Evolutionary conservation across 2,888 invertebrate species (phyloP).

Genomic region (Antheraea yamamai): DNA sequence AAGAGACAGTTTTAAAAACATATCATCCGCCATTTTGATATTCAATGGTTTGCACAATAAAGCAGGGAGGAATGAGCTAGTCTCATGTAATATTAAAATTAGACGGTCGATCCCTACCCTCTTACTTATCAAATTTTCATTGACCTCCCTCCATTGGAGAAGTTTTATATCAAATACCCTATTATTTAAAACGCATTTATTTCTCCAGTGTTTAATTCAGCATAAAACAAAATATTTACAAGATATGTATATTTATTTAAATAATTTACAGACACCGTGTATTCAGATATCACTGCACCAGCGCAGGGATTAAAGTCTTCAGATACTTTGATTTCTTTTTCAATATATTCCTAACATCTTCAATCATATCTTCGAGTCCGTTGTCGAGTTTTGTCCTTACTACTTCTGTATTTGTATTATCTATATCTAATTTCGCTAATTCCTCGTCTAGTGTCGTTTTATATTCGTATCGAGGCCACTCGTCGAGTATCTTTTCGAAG

Average conservation of each 20-base stretch:
- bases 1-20: too few relatives aligned
- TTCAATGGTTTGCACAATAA: too few relatives aligned
- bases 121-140: background rate
- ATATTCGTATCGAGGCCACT: slow-evolving; percentile 63
- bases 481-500: slow-evolving; percentile 68
- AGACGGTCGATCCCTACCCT: too few relatives aligned
- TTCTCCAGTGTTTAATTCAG: background rate
- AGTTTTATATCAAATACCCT: background rate
- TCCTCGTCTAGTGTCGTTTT: slow-evolving; percentile 58
- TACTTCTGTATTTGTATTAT: slow-evolving; percentile 59
- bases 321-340: slow-evolving; percentile 81
- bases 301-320: slow-evolving; percentile 47
- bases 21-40: too few relatives aligned
- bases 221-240: slow-evolving; percentile 45
- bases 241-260: slow-evolving; percentile 51
- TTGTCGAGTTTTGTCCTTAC: slow-evolving; percentile 71
- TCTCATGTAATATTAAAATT: too few relatives aligned
- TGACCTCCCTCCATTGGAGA: background rate
- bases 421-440: slow-evolving; percentile 60
- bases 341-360: slow-evolving; percentile 77
- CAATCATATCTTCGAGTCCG: slow-evolving; percentile 76
- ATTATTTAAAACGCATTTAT: background rate
- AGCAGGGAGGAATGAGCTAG: too few relatives aligned
- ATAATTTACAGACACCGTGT: slow-evolving; percentile 26
- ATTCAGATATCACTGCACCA: slow-evolving; percentile 16